Percentiles rank a stretch among this genome's conserved stretches.
phyloP scores from a whole-genome alignment of 2,797 vertebrate genomes.

The Peromyscus aztecus region DNA sequence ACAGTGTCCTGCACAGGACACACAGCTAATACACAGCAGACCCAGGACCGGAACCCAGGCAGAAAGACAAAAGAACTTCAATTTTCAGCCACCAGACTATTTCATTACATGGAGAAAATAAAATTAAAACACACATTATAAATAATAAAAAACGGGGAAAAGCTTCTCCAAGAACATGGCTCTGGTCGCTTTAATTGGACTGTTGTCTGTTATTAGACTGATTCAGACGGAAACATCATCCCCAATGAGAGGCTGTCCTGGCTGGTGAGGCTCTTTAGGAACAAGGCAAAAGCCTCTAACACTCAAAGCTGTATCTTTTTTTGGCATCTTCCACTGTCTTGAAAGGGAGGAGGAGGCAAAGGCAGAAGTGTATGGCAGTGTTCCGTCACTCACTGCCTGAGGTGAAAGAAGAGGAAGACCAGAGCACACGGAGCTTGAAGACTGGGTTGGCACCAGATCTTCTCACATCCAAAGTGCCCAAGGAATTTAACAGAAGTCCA shows the following conservation, averaged over 20 bases:
- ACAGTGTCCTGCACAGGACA: background rate
- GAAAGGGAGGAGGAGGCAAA: background rate
- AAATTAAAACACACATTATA: conserved; percentile 56
- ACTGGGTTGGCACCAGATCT: background rate
- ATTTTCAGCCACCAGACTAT: conserved; percentile 1
- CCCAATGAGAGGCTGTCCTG: background rate
- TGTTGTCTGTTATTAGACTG: conserved; percentile 25
- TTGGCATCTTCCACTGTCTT: background rate
- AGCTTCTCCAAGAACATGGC: conserved; percentile 50
- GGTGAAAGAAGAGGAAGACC: background rate
- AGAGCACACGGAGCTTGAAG: background rate
- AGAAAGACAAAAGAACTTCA: background rate
- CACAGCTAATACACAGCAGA: background rate
- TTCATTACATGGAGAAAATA: conserved; percentile 16
- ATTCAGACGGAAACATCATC: conserved; percentile 6
- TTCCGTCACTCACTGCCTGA: background rate
- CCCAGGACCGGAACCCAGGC: background rate
- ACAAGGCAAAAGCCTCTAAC: background rate
- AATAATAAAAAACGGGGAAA: conserved; percentile 47
- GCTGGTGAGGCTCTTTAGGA: background rate
- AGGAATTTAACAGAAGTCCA: conserved; percentile 34
- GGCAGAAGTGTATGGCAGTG: background rate
- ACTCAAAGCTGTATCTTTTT: background rate
- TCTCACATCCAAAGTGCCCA: conserved; percentile 6
- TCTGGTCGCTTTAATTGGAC: conserved; percentile 49